These are phyloP conservation scores for Emmelina monodactyla DNA, from an alignment of 2,888 invertebrate species.

Conservation along the genomic window DNA sequence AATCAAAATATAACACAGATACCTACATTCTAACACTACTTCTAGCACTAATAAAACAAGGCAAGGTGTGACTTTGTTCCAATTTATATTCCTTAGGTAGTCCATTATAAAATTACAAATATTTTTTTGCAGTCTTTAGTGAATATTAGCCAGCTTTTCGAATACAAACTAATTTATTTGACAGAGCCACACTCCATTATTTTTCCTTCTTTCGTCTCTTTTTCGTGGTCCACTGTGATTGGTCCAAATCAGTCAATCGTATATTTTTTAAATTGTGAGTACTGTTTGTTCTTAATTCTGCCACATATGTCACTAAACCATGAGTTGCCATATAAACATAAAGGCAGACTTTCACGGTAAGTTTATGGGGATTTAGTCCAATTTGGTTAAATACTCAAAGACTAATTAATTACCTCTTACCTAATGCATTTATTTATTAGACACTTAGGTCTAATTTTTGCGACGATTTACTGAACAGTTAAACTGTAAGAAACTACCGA, in stretches of 20 bases:
- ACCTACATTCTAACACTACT: constrained; percentile 73
- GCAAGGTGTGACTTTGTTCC: constrained; percentile 72
- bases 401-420: no score
- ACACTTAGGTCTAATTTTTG: no score
- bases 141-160: constrained; percentile 31
- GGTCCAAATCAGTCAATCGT: constrained; percentile 58
- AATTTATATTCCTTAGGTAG: constrained; percentile 60
- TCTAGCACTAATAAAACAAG: constrained; percentile 72
- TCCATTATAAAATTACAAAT: constrained; percentile 51
- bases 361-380: no score
- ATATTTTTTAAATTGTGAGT: not conserved
- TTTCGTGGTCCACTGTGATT: constrained; percentile 63
- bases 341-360: no score
- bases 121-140: constrained; percentile 31
- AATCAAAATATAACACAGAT: constrained; percentile 19
- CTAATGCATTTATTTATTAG: no score
- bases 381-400: no score
- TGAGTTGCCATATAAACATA: no score
- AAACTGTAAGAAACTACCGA: no score
- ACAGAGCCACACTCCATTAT: constrained; percentile 49
- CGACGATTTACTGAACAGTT: no score
- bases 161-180: constrained; percentile 49
- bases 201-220: constrained; percentile 51
- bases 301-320: not conserved
- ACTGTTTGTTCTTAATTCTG: not conserved